These are phyloP conservation scores for Babylonia areolata DNA, from an alignment of 1,140 invertebrate genomes.

Conservation along the genomic window DNA sequence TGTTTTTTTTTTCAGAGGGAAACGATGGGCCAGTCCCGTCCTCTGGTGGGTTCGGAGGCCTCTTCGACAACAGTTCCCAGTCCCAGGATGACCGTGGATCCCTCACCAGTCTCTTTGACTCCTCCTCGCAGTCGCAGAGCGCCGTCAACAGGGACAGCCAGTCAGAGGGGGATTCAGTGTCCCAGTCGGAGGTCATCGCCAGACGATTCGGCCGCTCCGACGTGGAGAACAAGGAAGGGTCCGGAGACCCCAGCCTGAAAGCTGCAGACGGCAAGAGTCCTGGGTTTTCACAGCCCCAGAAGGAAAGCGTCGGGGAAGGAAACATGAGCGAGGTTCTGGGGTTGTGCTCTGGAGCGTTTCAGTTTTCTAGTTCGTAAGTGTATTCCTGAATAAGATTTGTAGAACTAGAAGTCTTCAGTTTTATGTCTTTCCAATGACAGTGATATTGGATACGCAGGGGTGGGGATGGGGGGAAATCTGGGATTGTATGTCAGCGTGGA, in stretches of 20 bases:
- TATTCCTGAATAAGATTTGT: not conserved
- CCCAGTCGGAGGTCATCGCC: not conserved
- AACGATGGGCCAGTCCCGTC: not conserved
- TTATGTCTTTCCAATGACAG: no score
- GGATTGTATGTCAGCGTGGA: no score
- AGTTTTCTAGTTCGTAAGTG: not conserved
- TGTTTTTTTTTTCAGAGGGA: not conserved
- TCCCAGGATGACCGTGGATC: conserved; percentile 16
- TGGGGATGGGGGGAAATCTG: no score
- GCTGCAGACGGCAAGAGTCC: not conserved
- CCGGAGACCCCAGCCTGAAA: not conserved
- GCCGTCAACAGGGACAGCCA: not conserved
- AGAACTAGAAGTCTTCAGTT: no score
- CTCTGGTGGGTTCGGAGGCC: not conserved
- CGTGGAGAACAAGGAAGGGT: not conserved
- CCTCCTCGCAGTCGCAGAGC: conserved; percentile 15
- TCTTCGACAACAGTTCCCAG: conserved; percentile 20
- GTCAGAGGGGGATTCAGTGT: not conserved
- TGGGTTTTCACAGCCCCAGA: not conserved
- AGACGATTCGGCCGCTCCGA: not conserved
- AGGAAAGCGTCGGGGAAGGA: not conserved
- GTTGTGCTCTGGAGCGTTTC: conserved; percentile 74
- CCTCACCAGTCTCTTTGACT: conserved; percentile 11
- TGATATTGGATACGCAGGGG: no score
- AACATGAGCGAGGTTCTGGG: conserved; percentile 68